Percentiles rank a stretch among this genome's conserved stretches.
Conservation (phyloP, 2,113 vertebrate genomes). For the Ursus arctos region DNA sequence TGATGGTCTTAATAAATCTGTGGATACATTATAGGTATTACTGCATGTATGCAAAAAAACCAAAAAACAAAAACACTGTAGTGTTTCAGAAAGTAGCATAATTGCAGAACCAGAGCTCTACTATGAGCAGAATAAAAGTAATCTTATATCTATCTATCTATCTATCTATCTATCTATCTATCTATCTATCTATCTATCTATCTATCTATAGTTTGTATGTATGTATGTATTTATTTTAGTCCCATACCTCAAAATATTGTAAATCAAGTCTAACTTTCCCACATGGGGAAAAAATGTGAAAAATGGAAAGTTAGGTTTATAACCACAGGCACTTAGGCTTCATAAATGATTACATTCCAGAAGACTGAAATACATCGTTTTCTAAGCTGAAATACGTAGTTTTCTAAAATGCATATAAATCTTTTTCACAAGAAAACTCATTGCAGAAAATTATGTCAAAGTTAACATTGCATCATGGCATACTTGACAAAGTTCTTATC, state of each 20-base stretch:
- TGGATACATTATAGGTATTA: background rate
- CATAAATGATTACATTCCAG: background rate
- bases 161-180: no score
- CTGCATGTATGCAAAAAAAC: background rate
- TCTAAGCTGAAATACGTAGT: background rate
- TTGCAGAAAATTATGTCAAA: background rate
- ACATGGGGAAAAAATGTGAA: background rate
- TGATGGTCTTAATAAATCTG: background rate
- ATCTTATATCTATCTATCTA: background rate
- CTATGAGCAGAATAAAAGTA: background rate
- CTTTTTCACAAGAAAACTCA: background rate
- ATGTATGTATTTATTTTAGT: background rate
- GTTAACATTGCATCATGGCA: background rate
- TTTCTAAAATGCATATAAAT: constrained; percentile 29
- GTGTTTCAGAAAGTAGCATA: background rate
- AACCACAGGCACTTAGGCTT: background rate
- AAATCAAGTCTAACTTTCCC: constrained; percentile 24
- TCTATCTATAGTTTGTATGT: no score
- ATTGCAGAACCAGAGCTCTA: background rate
- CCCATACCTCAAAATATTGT: background rate
- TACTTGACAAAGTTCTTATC: background rate
- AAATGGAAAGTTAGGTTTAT: background rate
- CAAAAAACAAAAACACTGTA: background rate
- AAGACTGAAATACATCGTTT: background rate
- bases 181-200: no score